Base-by-base conservation (phyloP, 2,888 invertebrate species). In the Ctenicera cuprea region DNA sequence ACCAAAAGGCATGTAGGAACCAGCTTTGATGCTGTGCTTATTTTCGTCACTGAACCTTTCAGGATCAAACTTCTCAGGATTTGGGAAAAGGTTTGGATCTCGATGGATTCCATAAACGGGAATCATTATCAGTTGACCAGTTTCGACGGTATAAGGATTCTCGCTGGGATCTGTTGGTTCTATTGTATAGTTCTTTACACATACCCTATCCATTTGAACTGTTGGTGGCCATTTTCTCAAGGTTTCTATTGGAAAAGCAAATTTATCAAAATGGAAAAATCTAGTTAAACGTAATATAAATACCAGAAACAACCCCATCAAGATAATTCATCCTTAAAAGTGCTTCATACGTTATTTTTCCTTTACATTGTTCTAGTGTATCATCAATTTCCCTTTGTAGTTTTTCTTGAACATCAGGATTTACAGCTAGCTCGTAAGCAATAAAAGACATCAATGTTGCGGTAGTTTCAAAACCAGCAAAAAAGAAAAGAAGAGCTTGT, bases 171-270 rank as follows among this genome's bases (percentile, higher is more conserved):
- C 83, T 0, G 88, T 87, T 0, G 88, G 89, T 0, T 90, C 89
- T 1, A 92, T 76, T 2, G 81, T 86, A 81, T 90, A 92, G 0
- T 88, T 86, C 78, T 90, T 90, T 0, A 89, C 89, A 75, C 91
- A 91, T 0, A 86, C 81, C 66, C 91, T 86, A 73, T 90, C 90
- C 0, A 91, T 83, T 26, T 89, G 84, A 1, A 89, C 86, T 2
- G 89, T 86, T 0, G 91, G 90, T 0, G 91, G 91, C 82, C 90
- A 90, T 78, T 89, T 83, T 16, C 92, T 87, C 45, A 92, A 83
- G 0, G 90, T 89, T 87, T 92, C 92, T 89, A 54, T n/a, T 3
- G 0, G n/a, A n/a, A n/a, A n/a, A n/a, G n/a, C n/a, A n/a, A n/a
- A n/a, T n/a, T n/a, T n/a, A n/a, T n/a, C n/a, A n/a, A n/a, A n/a